phyloP scores from a whole-genome alignment of 2,888 invertebrate species.

The Heteropelma amictum region DNA sequence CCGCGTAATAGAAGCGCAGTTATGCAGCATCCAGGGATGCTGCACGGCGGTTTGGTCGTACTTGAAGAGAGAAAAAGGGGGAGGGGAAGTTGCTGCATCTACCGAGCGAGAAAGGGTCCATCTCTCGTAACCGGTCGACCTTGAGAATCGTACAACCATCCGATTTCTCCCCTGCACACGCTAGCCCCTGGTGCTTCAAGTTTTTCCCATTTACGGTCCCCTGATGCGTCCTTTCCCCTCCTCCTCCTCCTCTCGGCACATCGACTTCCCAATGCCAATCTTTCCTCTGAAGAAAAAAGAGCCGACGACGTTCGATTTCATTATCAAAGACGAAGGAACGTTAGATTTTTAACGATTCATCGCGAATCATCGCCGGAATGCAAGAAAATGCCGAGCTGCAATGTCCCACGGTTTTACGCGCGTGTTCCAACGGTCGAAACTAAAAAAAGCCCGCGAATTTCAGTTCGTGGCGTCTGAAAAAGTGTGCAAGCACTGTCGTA shows the following conservation, averaged over 20 bases:
- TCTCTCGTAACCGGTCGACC: conserved; percentile 69
- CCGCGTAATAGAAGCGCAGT: conserved; percentile 74
- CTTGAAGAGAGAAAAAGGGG: conserved; percentile 4
- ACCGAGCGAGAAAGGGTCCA: neutral
- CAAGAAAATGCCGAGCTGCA: no score
- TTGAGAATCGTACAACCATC: conserved; percentile 70
- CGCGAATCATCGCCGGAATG: no score
- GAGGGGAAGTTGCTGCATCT: neutral
- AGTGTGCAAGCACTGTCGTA: no score
- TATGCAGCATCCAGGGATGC: conserved; percentile 67
- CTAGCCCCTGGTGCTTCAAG: neutral
- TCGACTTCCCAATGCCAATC: neutral
- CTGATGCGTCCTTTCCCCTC: neutral
- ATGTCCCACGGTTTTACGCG: no score
- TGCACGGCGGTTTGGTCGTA: conserved; percentile 26
- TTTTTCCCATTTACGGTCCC: conserved; percentile 50
- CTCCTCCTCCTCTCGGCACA: neutral
- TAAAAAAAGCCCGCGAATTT: no score
- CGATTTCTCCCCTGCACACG: conserved; percentile 62
- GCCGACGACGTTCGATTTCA: neutral
- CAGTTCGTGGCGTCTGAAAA: no score
- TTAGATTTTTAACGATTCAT: neutral
- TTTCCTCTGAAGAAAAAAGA: neutral
- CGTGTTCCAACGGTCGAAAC: no score
- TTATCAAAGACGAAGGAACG: neutral